phyloP scores from a whole-genome alignment of 2,113 vertebrate species.

The Anser cygnoides region DNA sequence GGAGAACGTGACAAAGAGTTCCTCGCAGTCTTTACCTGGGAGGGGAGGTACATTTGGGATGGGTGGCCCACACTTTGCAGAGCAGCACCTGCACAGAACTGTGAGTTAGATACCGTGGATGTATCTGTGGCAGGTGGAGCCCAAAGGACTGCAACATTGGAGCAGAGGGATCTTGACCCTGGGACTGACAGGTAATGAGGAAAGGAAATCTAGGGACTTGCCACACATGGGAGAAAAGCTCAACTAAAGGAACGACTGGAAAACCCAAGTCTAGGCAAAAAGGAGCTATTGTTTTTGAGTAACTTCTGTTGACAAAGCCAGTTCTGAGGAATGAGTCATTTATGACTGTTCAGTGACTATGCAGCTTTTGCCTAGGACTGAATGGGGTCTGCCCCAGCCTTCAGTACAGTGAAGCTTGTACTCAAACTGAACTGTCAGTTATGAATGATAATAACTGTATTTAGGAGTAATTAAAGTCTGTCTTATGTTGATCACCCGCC shows the following conservation, averaged over 20 bases:
- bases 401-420: not conserved
- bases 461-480: not conserved
- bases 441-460: not conserved
- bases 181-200: not conserved
- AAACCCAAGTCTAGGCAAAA: not conserved
- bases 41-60: not conserved
- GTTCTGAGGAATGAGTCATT: not conserved
- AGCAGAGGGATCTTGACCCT: not conserved
- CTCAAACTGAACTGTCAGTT: not conserved
- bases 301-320: not conserved
- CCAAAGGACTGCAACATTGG: not conserved
- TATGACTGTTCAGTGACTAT: not conserved
- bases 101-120: not conserved
- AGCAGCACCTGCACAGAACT: not conserved
- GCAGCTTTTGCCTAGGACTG: not conserved
- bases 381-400: not conserved
- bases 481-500: not conserved
- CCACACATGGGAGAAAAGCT: not conserved
- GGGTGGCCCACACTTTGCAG: not conserved
- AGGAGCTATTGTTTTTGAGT: not conserved
- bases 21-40: not conserved
- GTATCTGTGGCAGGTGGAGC: not conserved
- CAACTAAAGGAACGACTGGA: not conserved
- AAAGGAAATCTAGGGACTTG: not conserved
- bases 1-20: not conserved